Evolutionary conservation across 1,140 invertebrate species (phyloP), one percentile per base, ranked within the genome.

Genomic region (Micrasema minimum): DNA sequence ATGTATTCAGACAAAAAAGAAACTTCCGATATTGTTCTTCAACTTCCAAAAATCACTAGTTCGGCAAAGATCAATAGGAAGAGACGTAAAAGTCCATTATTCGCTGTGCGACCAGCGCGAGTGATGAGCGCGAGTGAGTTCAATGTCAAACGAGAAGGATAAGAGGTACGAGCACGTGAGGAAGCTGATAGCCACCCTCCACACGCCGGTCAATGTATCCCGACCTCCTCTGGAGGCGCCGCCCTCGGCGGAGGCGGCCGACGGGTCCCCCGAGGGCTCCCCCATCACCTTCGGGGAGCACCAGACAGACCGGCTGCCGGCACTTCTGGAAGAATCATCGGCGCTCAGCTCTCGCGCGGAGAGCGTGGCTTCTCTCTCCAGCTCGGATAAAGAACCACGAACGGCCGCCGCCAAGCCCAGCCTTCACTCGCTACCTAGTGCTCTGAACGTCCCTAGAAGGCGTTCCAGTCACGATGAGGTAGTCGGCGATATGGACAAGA

Each of bases 191-290:
- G 83, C 82, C 5, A 83, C 82, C 69, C 79, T 85, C 74, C 83
- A 85, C 69, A 79, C 77, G 70, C 81, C 82, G 16, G 80, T 78
- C 72, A 85, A 85, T 80, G 83, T 84, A 70, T 78, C 79, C 59
- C 78, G 82, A 61, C 83, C 83, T 12, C 82, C 82, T 2, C 1
- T 66, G 76, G 37, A 73, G 80, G 20, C 22, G 1, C 9, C 10
- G 23, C 14, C 38, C 31, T 7, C 14, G 23, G 11, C 26, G 50
- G 46, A 37, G 18, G 50, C 66, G 37, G 53, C 67, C 26, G 38
- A 41, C 6, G 65, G 38, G 11, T 55, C 37, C 4, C 20, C 48
- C 10, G 48, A 48, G 41, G 45, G 59, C 45, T 69, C 41, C 14
- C 45, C 64, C 12, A 50, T 50, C 46, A 65, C 35, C 14, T 37